phyloP scores from a whole-genome alignment of 2,888 invertebrate species.

The Fragum fragum region DNA sequence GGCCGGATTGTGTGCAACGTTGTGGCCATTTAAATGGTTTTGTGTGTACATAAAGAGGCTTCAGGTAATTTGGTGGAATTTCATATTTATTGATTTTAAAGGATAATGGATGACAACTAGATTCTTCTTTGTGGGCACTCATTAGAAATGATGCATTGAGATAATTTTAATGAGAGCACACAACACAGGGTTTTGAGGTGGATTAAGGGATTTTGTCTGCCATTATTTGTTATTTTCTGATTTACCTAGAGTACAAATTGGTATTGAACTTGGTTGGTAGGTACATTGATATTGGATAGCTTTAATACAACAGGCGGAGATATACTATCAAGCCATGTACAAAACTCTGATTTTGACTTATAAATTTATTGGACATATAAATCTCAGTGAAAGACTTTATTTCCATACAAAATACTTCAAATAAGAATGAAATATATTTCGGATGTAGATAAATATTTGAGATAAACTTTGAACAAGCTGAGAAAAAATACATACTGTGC shows the following conservation, averaged over 20 bases:
- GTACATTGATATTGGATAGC: conserved; percentile 17
- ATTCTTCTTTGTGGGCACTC: conserved; percentile 4
- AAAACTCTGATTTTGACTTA: background rate
- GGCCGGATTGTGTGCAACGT: background rate
- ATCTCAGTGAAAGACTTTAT: background rate
- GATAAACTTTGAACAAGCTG: background rate
- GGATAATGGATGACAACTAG: background rate
- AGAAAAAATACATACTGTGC: background rate
- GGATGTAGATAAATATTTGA: background rate
- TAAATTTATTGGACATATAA: conserved; percentile 1
- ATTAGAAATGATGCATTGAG: background rate
- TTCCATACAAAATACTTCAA: background rate
- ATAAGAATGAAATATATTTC: background rate
- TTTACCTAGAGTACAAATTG: background rate
- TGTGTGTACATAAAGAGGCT: background rate
- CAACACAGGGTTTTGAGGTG: background rate
- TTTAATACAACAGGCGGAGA: conserved; percentile 6
- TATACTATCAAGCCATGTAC: background rate
- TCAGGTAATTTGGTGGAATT: background rate
- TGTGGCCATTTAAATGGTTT: background rate
- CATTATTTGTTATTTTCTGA: background rate
- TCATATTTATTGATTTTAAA: background rate
- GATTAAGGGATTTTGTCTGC: background rate
- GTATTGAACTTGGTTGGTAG: conserved; percentile 31
- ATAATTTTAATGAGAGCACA: background rate